Conservation (phyloP, 2,888 invertebrate genomes). For the Apocheima hispidaria region DNA sequence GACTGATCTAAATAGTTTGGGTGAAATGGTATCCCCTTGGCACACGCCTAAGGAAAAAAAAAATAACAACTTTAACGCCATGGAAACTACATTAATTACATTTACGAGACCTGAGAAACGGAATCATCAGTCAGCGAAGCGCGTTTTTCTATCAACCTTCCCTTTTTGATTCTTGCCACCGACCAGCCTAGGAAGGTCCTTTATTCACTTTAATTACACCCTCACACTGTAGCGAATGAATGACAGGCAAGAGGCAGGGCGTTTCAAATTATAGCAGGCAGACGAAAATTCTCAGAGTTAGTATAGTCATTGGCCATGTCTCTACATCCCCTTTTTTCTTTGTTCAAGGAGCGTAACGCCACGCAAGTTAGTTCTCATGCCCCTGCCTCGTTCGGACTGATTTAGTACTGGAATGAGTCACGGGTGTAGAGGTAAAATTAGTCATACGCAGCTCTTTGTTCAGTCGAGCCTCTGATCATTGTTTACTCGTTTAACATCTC, state of each 20-base stretch:
- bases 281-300: slow-evolving; percentile 68
- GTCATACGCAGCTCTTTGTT: slow-evolving; percentile 65
- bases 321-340: slow-evolving; percentile 77
- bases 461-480: slow-evolving; percentile 53
- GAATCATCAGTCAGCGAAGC: slow-evolving; percentile 57
- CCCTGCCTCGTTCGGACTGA: slow-evolving; percentile 58
- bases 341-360: slow-evolving; percentile 79
- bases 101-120: slow-evolving; percentile 67
- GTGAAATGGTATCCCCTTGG: too few relatives aligned
- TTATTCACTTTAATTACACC: slow-evolving; percentile 47
- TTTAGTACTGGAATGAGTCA: slow-evolving; percentile 67
- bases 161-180: slow-evolving; percentile 58
- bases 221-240: slow-evolving; percentile 41
- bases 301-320: slow-evolving; percentile 68
- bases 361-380: slow-evolving; percentile 78
- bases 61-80: slow-evolving; percentile 19
- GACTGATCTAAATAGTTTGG: too few relatives aligned
- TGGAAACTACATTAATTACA: slow-evolving; percentile 54
- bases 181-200: slow-evolving; percentile 50
- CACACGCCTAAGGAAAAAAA: too few relatives aligned
- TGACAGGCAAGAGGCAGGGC: slow-evolving; percentile 47
- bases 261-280: slow-evolving; percentile 62
- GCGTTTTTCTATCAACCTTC: slow-evolving; percentile 63
- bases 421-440: slow-evolving; percentile 58
- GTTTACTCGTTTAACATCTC: slow-evolving; percentile 49